Conservation (phyloP, 2,113 vertebrate genomes). For the Steatornis caripensis region DNA sequence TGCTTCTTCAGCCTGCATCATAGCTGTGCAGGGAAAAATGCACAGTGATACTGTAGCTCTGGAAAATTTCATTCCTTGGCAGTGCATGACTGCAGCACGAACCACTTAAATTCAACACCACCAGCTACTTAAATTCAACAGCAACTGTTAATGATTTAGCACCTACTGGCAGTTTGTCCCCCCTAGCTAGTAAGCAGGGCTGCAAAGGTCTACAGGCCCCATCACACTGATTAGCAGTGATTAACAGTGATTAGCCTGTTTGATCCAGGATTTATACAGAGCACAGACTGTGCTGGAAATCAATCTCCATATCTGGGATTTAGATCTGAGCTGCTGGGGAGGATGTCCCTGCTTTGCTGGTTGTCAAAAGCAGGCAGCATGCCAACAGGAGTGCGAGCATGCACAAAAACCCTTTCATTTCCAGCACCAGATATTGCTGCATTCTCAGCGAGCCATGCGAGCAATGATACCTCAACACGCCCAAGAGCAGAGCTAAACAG, state of each 20-base stretch:
- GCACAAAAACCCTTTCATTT: background rate
- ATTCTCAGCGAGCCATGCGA: fast-evolving
- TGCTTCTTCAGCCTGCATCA: background rate
- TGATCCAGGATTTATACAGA: conserved; percentile 32
- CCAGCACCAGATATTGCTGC: background rate
- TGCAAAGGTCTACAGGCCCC: background rate
- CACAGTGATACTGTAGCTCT: background rate
- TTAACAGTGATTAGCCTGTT: conserved; percentile 43
- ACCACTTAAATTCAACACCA: conserved; percentile 17
- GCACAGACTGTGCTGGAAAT: background rate
- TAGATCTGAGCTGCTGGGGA: background rate
- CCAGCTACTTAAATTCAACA: conserved; percentile 31
- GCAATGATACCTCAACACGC: fast-evolving
- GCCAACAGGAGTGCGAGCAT: fast-evolving
- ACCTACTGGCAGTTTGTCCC: background rate
- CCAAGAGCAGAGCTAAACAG: background rate
- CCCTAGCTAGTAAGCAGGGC: background rate
- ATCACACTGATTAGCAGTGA: conserved; percentile 32
- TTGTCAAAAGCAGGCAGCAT: background rate
- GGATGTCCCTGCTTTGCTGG: background rate
- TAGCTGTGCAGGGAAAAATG: background rate
- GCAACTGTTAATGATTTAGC: conserved; percentile 13
- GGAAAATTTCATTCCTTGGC: background rate
- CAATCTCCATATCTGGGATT: conserved; percentile 10
- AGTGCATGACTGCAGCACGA: background rate